Conservation (phyloP, 2,113 vertebrate genomes). For the Takifugu bimaculatus region DNA sequence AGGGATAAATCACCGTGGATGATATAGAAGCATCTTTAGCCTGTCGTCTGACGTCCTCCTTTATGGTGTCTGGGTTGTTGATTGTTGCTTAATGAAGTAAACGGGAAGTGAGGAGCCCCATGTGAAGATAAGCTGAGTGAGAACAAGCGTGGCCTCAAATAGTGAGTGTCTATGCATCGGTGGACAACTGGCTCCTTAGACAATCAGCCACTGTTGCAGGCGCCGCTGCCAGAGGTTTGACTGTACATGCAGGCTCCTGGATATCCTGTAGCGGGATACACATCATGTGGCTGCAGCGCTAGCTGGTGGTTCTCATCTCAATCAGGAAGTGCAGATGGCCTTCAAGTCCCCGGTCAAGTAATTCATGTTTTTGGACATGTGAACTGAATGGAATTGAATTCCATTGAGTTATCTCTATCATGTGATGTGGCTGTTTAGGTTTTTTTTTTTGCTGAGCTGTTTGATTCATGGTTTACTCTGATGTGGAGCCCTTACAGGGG, state of each 20-base stretch:
- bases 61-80: no score
- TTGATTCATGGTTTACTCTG: no score
- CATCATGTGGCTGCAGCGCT: no score
- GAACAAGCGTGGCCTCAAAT: constrained; percentile 43
- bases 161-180: constrained; percentile 57
- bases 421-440: no score
- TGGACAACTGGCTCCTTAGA: constrained; percentile 61
- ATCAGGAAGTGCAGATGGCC: background rate
- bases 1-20: constrained; percentile 10
- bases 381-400: no score
- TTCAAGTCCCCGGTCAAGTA: no score
- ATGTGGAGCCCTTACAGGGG: no score
- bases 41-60: constrained; percentile 49
- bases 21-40: constrained; percentile 27
- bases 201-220: constrained; percentile 63
- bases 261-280: background rate
- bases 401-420: no score
- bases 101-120: constrained; percentile 35
- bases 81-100: constrained; percentile 30
- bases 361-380: no score
- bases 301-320: no score
- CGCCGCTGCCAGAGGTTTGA: constrained; percentile 30
- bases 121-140: constrained; percentile 18
- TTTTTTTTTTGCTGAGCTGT: no score
- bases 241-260: background rate